Base-by-base conservation (phyloP, 2,113 vertebrate genomes). In the Morone saxatilis region DNA sequence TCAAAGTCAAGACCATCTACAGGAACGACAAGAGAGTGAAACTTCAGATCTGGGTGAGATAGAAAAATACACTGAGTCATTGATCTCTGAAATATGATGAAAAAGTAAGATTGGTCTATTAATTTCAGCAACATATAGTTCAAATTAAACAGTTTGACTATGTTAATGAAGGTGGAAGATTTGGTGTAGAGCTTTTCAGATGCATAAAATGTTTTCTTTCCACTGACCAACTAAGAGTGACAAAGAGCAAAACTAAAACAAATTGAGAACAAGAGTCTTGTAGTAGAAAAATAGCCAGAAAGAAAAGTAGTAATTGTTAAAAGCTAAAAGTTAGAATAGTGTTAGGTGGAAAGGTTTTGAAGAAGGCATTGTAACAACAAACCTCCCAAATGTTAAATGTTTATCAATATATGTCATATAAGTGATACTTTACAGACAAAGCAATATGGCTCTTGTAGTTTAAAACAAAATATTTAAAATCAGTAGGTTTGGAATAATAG, bases 1-100 rank as follows among this genome's bases (percentile, higher is more conserved):
- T 98, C 89, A 98, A 98, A 90, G 97, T 98, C 81, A 98, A 98
- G 91, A 98, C 97, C 0, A 95, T 98, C 83, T 97, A 97, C 87
- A 94, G 97, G 48, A 96, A 96, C 0, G 94, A 97, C 87, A 98
- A 97, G 91, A 93, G 96, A 77, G 95, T 98, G 89, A 98, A 98
- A 84, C 96, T 98, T 36, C 97, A 98, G 95, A 98, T 98, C 80
- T 98, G 97, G 97, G 97, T 98, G 90, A 93, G 96, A 41, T 36
- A 36, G 40, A 19, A 8, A 48, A 31, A 40, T 16, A 16, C 12
- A 68, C 14, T 47, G 10, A 45, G 7, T 36, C 45, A 38, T 4
- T 62, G 20, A 69, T 47, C n/a, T 45, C 0, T 19, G 43, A 50
- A 48, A 53, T 38, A 16, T 50, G 59, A 6, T 47, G 1, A 50